phyloP scores from a whole-genome alignment of 2,797 vertebrate genomes.

The Protonibea diacanthus region DNA sequence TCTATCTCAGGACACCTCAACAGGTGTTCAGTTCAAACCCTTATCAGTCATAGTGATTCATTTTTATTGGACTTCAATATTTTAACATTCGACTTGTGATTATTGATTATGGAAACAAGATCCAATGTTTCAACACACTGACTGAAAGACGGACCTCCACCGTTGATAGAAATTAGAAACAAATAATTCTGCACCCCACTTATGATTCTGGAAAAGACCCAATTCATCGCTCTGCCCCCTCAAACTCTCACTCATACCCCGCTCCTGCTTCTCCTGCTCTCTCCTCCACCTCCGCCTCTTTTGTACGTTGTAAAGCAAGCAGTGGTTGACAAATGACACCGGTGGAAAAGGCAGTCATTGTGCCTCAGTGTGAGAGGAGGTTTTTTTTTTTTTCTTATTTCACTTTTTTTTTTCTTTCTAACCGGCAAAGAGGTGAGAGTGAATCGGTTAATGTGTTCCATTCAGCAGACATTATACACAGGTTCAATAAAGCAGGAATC shows the following conservation, averaged over 20 bases:
- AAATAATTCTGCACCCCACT: background rate
- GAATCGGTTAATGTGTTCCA: conserved; percentile 85
- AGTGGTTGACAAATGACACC: conserved; percentile 84
- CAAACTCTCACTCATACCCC: conserved; percentile 1
- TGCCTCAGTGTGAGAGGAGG: conserved; percentile 74
- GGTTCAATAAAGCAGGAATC: conserved; percentile 84
- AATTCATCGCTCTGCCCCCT: conserved; percentile 25
- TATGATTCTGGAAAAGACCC: conserved; percentile 39
- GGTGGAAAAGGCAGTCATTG: conserved; percentile 83
- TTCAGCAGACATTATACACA: conserved; percentile 83
- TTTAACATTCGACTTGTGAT: background rate
- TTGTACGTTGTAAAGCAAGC: conserved; percentile 83
- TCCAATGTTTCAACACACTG: background rate
- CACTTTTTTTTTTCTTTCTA: conserved; percentile 46
- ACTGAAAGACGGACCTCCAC: background rate
- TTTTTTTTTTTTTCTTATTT: conserved; percentile 63
- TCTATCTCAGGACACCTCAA: background rate
- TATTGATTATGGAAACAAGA: background rate
- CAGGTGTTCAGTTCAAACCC: background rate
- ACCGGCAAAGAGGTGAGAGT: conserved; percentile 68
- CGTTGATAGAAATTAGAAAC: background rate
- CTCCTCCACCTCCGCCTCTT: conserved; percentile 55
- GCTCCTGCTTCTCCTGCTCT: conserved; percentile 25
- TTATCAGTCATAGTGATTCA: background rate
- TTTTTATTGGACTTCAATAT: background rate